A percentile compares a stretch with the other conserved stretches of the same genome.
Conservation (phyloP, 2,113 vertebrate genomes). For the Lonchura striata region DNA sequence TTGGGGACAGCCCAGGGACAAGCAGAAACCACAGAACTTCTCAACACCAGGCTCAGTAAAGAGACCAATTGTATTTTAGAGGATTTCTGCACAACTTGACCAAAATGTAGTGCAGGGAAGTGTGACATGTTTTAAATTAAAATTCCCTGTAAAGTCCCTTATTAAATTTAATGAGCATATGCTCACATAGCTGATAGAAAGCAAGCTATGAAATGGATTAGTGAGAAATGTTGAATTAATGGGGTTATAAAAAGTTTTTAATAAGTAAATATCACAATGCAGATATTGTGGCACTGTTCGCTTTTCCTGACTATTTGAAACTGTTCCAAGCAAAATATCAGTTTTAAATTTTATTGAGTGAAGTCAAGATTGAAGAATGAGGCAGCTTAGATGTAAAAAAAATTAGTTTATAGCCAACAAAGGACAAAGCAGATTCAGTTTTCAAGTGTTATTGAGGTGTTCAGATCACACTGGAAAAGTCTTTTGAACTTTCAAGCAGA, state of each 20-base stretch:
- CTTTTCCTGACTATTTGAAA: neutral
- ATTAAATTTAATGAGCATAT: slow-evolving; percentile 55
- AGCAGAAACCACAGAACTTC: neutral
- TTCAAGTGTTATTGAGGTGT: neutral
- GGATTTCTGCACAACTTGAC: neutral
- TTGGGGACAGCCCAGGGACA: neutral
- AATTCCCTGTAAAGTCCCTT: slow-evolving; percentile 24
- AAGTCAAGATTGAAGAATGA: neutral
- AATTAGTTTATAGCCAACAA: neutral
- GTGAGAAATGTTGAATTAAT: neutral
- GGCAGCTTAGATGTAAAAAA: neutral
- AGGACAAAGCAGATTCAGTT: neutral
- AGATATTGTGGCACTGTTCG: neutral
- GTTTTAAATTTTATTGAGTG: neutral
- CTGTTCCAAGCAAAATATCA: neutral
- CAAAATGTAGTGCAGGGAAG: neutral
- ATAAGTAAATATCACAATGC: slow-evolving; percentile 12
- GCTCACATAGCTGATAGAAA: slow-evolving; percentile 10
- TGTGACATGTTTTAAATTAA: slow-evolving; percentile 29
- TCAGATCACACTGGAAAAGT: neutral
- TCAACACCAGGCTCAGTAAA: neutral
- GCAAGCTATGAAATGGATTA: slow-evolving; percentile 5
- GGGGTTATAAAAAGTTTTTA: neutral
- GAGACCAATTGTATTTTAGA: neutral
- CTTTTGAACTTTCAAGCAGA: neutral